Conservation (phyloP, 2,113 vertebrate genomes). For the Apodemus sylvaticus region DNA sequence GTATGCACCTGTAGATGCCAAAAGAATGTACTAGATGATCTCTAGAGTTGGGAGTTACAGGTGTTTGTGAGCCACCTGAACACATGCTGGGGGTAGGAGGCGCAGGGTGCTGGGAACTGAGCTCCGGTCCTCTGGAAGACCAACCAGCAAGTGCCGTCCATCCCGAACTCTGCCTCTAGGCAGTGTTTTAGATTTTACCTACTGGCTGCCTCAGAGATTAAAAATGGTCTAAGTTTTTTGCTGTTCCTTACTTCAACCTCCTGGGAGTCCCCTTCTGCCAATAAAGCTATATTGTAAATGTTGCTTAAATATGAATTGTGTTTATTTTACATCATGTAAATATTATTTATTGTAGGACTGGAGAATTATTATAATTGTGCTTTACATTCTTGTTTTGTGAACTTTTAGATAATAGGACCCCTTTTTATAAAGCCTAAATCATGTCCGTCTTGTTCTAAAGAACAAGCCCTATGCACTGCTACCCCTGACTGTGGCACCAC, state of each 20-base stretch:
- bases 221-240: background rate
- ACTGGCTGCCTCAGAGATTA: constrained; percentile 3
- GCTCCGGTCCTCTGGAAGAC: background rate
- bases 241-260: background rate
- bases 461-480: background rate
- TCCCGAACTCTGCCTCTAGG: background rate
- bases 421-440: constrained; percentile 2
- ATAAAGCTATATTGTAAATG: background rate
- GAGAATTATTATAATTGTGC: background rate
- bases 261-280: background rate
- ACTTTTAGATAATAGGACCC: background rate
- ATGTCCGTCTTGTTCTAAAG: background rate
- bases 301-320: constrained; percentile 23
- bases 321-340: background rate
- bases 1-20: background rate
- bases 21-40: background rate
- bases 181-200: background rate
- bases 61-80: background rate
- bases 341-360: background rate
- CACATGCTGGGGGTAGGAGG: background rate
- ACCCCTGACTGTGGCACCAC: background rate
- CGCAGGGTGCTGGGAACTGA: background rate
- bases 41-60: background rate
- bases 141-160: background rate
- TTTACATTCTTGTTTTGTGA: background rate